Percentiles rank a stretch among this genome's conserved stretches.
Evolutionary conservation across 1,140 invertebrate species (phyloP).

Genomic region (Drosophila saltans): DNA sequence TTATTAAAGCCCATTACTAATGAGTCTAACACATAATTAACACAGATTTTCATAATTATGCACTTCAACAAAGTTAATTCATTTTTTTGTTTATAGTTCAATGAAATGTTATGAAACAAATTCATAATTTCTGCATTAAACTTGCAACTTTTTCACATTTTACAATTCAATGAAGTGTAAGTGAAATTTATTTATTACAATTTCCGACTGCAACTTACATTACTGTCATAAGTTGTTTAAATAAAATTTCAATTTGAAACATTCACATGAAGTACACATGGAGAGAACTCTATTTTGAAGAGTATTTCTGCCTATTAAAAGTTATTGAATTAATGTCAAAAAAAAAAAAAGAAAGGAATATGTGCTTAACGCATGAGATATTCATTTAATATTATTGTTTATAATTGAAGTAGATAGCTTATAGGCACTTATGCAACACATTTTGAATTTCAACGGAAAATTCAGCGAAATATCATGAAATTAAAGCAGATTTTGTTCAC

Average conservation of each 20-base stretch:
- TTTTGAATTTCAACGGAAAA: background rate
- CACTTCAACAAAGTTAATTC: constrained; percentile 12
- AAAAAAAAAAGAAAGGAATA: too few species aligned
- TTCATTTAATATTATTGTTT: too few species aligned
- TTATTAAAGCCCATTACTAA: constrained; percentile 11
- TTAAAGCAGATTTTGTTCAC: background rate
- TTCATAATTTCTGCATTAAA: background rate
- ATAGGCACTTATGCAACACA: too few species aligned
- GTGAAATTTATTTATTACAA: background rate
- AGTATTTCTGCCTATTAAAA: too few species aligned
- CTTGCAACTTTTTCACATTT: background rate
- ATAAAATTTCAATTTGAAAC: background rate
- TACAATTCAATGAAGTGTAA: background rate
- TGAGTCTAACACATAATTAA: constrained; percentile 13
- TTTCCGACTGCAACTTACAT: background rate
- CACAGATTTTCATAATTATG: background rate
- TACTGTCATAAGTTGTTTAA: background rate
- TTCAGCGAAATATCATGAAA: background rate
- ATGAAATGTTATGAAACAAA: background rate
- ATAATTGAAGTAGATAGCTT: too few species aligned
- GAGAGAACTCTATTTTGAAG: too few species aligned
- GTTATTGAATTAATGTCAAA: too few species aligned
- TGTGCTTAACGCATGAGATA: too few species aligned
- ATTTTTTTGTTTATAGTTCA: background rate
- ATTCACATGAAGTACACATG: background rate